Base-by-base conservation (phyloP, 2,113 vertebrate species). In the Salvator merianae region DNA sequence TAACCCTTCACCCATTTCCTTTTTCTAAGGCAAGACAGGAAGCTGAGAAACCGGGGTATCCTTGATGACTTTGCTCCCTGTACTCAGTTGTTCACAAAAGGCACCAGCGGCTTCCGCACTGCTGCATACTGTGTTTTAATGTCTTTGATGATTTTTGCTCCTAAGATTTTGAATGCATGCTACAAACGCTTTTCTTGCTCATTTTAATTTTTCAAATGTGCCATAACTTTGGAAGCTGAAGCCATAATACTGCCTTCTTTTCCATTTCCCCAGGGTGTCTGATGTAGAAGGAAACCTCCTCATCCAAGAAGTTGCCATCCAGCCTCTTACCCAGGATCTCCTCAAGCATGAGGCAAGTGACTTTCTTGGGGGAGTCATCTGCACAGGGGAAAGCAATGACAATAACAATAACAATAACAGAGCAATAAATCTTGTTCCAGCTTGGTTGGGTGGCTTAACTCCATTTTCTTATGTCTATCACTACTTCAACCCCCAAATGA, bases 271-370 rank as follows among this genome's bases (percentile, higher is more conserved):
- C 89, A 98, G 97, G 0, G 7, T 98, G 86, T 96, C 96, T 12
- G 95, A 97, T 18, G 71, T 94, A 0, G 90, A 92, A 0, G 97
- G 97, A 8, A 97, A 96, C 74, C 89, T 98, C 75, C 94, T 98
- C 72, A 93, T 98, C 16, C 95, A 96, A 80, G 97, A 98, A 87
- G 93, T 98, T 1, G 97, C 95, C 0, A 84, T 95, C 1, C 94
- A 82, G 79, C 97, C 97, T 0, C 91, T 98, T 65, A 97, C 96
- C 59, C 97, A 98, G 79, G 95, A 97, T 85, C 91, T 98, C 91
- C 96, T 98, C 50, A 94, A 65, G 38, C 95, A 97, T 0, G 94
- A 97, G 92, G 97, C 97, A 77, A 79, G 93, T 89, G 28, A 14
- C 32, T 72, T n/a, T 28, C 47, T 30, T 40, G 9, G 32, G 9